Evolutionary conservation across 2,797 vertebrate genomes (phyloP), one percentile per base, ranked within the genome.

Genomic region (Gymnoscopelus microlampas): DNA sequence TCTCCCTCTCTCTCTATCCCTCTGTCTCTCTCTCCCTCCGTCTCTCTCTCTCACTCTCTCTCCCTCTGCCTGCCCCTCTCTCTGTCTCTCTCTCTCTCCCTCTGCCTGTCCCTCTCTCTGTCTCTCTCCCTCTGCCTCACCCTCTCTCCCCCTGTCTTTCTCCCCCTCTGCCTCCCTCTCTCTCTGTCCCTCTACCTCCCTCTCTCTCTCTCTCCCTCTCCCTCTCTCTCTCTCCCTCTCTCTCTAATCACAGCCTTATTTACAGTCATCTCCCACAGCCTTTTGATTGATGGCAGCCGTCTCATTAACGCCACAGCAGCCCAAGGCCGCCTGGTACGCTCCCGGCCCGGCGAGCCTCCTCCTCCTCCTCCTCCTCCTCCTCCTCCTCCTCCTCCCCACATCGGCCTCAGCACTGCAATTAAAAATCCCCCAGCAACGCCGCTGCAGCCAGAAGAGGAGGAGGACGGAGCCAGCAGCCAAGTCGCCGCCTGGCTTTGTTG

Each of bases 201-300:
- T 29, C 3, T 4, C 29, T 4, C 29, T 29, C 1, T 29, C 3
- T 32, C 29, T 32, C 29, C 4, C 3, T 32, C 29, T 39, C 35
- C 7, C 35, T 15, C 74, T 60, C 61, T 82, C 78, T 62, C 60
- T 23, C n/a, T 48, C 49, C 71, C 72, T 77, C 83, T 81, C 73
- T 44, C 73, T 57, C 61, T 87, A 85, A 90, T 90, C 84, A 77
- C 77, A 80, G 72, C 72, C 84, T 92, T 91, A 88, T 92, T 94
- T 92, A 92, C 85, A 90, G 86, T 87, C 86, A 74, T 81, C 82
- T 74, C 84, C 77, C 67, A 60, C 66, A 69, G 70, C 69, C 51
- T 19, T 44, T 49, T 84, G 89, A 90, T 90, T 89, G 87, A 91
- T 88, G 84, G 76, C 79, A 81, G 76, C 71, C 82, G 85, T 92